A percentile compares a stretch with the other conserved stretches of the same genome.
phyloP scores from a whole-genome alignment of 2,113 vertebrate species.

The Cyanoramphus novaezelandiae region DNA sequence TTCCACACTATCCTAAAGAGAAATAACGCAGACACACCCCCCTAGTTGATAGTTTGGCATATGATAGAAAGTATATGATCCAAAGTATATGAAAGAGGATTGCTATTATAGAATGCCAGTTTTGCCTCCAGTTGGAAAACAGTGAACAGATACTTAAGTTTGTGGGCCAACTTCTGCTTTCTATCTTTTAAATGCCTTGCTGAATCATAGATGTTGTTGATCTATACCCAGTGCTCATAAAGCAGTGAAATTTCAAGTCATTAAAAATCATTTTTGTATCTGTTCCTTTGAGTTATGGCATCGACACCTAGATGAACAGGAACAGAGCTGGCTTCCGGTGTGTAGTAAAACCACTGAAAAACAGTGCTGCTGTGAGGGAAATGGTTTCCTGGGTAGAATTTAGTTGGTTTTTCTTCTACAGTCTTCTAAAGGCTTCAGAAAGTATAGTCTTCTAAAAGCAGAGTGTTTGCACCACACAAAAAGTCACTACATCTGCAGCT shows the following conservation, averaged over 20 bases:
- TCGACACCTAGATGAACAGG: not conserved
- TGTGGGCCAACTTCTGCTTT: not conserved
- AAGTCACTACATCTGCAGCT: not conserved
- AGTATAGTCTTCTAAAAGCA: not conserved
- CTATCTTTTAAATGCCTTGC: not conserved
- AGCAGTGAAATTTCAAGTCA: not conserved
- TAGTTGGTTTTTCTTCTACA: not conserved
- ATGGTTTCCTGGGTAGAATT: constrained; percentile 36
- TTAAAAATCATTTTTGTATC: not conserved
- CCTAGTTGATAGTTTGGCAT: not conserved
- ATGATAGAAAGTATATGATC: not conserved
- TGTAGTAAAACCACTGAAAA: constrained; percentile 27
- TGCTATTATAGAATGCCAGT: not conserved
- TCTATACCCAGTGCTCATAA: rapidly evolving
- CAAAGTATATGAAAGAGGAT: not conserved
- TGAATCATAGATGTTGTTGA: not conserved
- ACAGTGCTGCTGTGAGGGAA: not conserved
- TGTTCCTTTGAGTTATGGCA: not conserved
- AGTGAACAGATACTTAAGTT: not conserved
- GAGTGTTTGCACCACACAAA: not conserved
- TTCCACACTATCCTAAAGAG: not conserved
- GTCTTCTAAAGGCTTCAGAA: not conserved
- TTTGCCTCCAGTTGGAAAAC: not conserved
- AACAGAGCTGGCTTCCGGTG: constrained; percentile 10
- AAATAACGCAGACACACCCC: not conserved